Evolutionary conservation across 2,888 invertebrate genomes (phyloP), one percentile per base, ranked within the genome.

Genomic region (Drosophila flavopinicola): DNA sequence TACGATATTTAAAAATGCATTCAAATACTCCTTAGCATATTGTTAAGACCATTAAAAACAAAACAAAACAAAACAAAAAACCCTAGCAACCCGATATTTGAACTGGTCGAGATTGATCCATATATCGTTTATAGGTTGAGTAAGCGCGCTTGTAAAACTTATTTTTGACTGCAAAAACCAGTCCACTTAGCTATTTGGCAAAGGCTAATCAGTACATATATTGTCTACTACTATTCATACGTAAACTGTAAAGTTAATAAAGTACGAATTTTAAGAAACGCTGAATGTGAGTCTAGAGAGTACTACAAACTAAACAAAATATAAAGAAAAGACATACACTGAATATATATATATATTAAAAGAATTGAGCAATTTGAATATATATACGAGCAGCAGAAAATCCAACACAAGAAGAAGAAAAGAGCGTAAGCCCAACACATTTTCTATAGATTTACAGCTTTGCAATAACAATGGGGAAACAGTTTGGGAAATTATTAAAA

Each of bases 221-320:
- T 57, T 73, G 38, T 73, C 51, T 54, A 59, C 33, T 44, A 51
- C 32, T 63, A 68, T 56, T 77, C 63, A 80, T 85, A 80, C 88
- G 87, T 88, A 85, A 87, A 64, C 76, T 66, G 68, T 83, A 70
- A 85, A 66, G 76, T 87, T 87, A 84, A 84, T 75, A 75, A 83
- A 74, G 72, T 87, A 87, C 86, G 88, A 86, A 88, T 86, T 86
- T 88, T 87, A 88, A 80, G 85, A 75, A 84, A 87, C 76, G 88
- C 85, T 79, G 74, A 87, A 87, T 83, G 86, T 86, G 88, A 87
- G 80, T 86, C 84, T 83, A 87, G 83, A 72, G 58, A 75, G 71
- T 78, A 83, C 72, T 79, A 70, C 39, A 38, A 47, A 47, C 45
- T 17, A 11, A 52, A 5, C n/a, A n/a, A 42, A 44, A 7, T n/a